These are phyloP conservation scores for Psilopsiagon aymara DNA, from an alignment of 2,113 vertebrate species.

Conservation along the genomic window DNA sequence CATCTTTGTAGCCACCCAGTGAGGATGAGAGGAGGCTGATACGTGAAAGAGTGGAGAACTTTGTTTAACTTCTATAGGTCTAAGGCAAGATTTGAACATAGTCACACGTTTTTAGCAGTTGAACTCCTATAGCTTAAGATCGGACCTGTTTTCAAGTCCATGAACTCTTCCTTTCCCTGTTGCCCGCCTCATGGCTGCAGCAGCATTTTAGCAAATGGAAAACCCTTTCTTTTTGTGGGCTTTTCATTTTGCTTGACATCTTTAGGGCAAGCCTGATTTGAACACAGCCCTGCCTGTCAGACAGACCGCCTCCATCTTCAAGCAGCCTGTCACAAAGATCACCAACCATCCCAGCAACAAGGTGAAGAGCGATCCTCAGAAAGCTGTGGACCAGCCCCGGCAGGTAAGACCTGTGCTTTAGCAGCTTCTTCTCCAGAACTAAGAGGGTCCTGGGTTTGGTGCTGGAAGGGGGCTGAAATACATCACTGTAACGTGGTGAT, in stretches of 20 bases:
- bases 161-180: not conserved
- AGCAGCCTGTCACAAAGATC: constrained; percentile 97
- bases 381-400: constrained; percentile 96
- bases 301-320: constrained; percentile 98
- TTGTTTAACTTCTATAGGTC: not conserved
- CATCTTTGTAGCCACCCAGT: not conserved
- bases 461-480: not conserved
- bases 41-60: not conserved
- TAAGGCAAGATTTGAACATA: not conserved
- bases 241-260: not conserved
- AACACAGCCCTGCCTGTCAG: constrained; percentile 95
- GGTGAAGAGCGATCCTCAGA: constrained; percentile 98
- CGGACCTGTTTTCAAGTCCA: not conserved
- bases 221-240: not conserved
- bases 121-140: not conserved
- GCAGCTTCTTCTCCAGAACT: not conserved
- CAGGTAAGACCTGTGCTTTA: constrained; percentile 79
- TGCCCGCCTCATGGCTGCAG: not conserved
- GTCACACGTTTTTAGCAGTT: not conserved
- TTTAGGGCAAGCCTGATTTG: constrained; percentile 93
- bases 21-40: not conserved
- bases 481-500: not conserved
- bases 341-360: constrained; percentile 98
- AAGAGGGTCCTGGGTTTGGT: not conserved
- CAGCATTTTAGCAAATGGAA: not conserved